Percentiles rank a stretch among this genome's conserved stretches.
Conservation (phyloP, 2,797 vertebrate species). For the Ctenochaetus hawaiiensis region DNA sequence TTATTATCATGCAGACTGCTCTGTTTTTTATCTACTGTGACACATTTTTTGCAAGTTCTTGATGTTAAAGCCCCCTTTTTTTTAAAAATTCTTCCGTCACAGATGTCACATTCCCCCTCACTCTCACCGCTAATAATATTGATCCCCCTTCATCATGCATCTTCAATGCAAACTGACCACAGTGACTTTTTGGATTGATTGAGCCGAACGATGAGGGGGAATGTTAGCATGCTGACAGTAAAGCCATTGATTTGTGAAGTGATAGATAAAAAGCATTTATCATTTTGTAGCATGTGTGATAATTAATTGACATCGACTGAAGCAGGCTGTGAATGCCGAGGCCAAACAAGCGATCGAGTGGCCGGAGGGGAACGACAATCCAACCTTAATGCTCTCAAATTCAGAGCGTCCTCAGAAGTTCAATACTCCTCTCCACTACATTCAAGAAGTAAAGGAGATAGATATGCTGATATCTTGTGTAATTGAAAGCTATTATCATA, state of each 20-base stretch:
- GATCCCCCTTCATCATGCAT: slow-evolving; percentile 72
- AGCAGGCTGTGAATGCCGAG: slow-evolving; percentile 54
- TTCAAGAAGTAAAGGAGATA: slow-evolving; percentile 68
- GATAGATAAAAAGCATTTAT: slow-evolving; percentile 79
- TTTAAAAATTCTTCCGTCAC: slow-evolving; percentile 25
- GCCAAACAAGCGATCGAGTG: slow-evolving; percentile 20
- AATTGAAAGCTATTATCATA: slow-evolving; percentile 85
- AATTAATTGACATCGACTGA: slow-evolving; percentile 80
- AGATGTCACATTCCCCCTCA: slow-evolving; percentile 51
- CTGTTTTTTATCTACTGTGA: slow-evolving; percentile 51
- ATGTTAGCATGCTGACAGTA: slow-evolving; percentile 70
- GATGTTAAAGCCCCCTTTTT: slow-evolving; percentile 33
- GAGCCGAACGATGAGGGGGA: slow-evolving; percentile 64
- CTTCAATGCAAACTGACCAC: slow-evolving; percentile 68
- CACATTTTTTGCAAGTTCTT: slow-evolving; percentile 30
- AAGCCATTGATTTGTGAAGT: slow-evolving; percentile 78
- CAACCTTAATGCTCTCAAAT: slow-evolving; percentile 38
- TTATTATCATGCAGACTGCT: slow-evolving; percentile 28
- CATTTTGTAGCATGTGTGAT: slow-evolving; percentile 71
- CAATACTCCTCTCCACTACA: slow-evolving; percentile 57
- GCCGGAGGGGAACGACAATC: slow-evolving; percentile 42
- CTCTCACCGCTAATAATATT: slow-evolving; percentile 66
- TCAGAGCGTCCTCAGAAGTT: slow-evolving; percentile 58
- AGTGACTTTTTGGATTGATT: slow-evolving; percentile 68
- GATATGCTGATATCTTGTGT: slow-evolving; percentile 79